These are phyloP conservation scores for Rynchops niger DNA, from an alignment of 2,113 vertebrate species.

Conservation along the genomic window DNA sequence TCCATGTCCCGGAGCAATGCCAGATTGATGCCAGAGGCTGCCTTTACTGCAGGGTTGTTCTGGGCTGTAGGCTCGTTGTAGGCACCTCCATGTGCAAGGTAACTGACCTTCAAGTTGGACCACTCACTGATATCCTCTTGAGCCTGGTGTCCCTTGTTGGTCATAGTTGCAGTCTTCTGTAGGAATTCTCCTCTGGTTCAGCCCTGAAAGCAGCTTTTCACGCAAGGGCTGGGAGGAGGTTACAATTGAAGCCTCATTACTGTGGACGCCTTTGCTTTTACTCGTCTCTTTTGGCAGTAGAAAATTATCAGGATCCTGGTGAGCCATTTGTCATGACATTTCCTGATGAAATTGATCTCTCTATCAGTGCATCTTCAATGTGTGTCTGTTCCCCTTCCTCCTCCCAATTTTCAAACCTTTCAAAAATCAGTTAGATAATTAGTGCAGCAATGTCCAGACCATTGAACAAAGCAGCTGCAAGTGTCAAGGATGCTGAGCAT, in stretches of 20 bases:
- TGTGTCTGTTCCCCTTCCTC: neutral
- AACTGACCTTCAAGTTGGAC: neutral
- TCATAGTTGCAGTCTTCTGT: neutral
- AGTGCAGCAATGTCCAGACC: neutral
- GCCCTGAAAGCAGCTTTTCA: neutral
- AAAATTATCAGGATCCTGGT: neutral
- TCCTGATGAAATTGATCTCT: neutral
- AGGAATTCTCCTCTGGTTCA: neutral
- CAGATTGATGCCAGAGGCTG: neutral
- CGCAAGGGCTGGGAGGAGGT: neutral
- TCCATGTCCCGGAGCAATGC: neutral
- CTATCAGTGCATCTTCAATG: fast-evolving
- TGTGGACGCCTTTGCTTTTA: neutral
- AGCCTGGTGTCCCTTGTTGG: fast-evolving
- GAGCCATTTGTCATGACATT: neutral
- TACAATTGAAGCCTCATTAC: neutral
- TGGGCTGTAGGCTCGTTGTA: neutral
- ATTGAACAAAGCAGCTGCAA: neutral
- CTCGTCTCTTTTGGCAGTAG: neutral
- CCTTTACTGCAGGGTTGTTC: neutral
- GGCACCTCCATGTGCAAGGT: neutral
- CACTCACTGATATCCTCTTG: neutral
- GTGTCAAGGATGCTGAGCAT: neutral
- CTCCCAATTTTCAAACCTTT: neutral
- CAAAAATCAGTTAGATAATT: neutral